phyloP scores from a whole-genome alignment of 2,797 vertebrate genomes.

The Odontamblyopus rebecca region DNA sequence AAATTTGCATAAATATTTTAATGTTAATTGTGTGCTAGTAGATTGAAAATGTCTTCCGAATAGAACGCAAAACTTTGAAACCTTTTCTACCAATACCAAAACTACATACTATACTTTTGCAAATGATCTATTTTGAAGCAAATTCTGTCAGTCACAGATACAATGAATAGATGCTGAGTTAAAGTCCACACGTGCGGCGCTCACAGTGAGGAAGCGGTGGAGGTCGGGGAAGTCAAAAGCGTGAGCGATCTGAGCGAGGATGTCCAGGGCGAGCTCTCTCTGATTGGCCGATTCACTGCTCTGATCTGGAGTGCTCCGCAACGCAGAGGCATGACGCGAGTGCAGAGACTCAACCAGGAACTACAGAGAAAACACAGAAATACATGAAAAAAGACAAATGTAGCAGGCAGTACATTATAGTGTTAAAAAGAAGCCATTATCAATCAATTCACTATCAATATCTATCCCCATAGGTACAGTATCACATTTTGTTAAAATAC shows the following conservation, averaged over 20 bases:
- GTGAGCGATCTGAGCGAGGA: conserved; percentile 92
- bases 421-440: too few relatives aligned
- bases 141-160: not conserved
- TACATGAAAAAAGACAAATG: not conserved
- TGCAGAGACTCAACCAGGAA: conserved; percentile 97
- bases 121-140: too few relatives aligned
- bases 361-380: conserved; percentile 59
- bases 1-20: too few relatives aligned
- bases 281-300: conserved; percentile 87
- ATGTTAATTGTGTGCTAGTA: too few relatives aligned
- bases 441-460: too few relatives aligned
- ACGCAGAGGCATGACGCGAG: conserved; percentile 84
- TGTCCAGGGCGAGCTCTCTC: conserved; percentile 89
- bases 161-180: not conserved
- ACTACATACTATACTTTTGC: too few relatives aligned
- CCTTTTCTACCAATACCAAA: too few relatives aligned
- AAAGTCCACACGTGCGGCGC: not conserved
- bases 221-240: conserved; percentile 97
- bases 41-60: too few relatives aligned
- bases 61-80: too few relatives aligned
- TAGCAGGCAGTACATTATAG: not conserved
- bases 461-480: too few relatives aligned
- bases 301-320: conserved; percentile 79
- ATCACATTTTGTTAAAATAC: too few relatives aligned
- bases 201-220: conserved; percentile 92